Evolutionary conservation across 2,113 vertebrate species (phyloP).

Genomic region (Caranx ignobilis): DNA sequence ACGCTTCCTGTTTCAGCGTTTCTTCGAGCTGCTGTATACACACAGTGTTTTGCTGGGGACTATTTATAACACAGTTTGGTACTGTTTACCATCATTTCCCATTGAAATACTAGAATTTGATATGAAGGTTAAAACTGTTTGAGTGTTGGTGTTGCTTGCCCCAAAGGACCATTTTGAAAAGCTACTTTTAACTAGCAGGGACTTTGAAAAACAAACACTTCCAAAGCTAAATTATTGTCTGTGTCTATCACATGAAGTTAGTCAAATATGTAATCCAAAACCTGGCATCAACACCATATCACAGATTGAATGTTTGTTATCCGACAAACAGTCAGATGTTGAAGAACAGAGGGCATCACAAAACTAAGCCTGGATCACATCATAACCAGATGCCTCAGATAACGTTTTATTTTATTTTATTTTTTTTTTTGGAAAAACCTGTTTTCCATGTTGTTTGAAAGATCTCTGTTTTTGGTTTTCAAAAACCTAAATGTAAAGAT

Average conservation of each 20-base stretch:
- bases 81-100: neutral
- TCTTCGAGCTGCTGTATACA: neutral
- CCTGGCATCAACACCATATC: neutral
- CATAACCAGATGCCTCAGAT: neutral
- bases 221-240: neutral
- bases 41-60: neutral
- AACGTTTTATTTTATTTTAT: neutral
- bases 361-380: neutral
- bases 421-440: neutral
- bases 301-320: neutral
- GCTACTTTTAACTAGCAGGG: neutral
- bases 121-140: neutral
- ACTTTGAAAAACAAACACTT: neutral
- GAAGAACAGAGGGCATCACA: neutral
- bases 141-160: neutral
- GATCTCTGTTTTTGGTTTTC: neutral
- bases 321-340: neutral
- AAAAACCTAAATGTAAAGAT: neutral
- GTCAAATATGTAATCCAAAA: neutral
- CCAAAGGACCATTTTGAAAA: neutral
- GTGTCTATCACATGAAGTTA: neutral
- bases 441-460: neutral
- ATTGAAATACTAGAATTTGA: neutral
- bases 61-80: neutral
- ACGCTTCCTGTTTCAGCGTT: neutral